Evolutionary conservation across 2,797 vertebrate genomes (phyloP), one percentile per base, ranked within the genome.

Genomic region (Alosa sapidissima): DNA sequence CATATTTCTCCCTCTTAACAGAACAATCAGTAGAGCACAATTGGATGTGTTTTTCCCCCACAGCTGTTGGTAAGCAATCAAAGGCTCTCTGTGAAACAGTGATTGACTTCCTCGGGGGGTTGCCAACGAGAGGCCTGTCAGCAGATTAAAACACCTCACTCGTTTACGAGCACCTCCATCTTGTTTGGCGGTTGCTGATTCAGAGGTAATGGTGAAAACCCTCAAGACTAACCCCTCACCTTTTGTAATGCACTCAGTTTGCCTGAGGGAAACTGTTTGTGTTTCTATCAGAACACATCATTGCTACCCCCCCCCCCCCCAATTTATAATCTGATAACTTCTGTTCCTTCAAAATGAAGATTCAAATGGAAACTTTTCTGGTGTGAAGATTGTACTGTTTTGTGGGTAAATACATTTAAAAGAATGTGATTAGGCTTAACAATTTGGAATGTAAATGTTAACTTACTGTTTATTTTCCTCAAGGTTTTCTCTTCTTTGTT

Each of bases 91-190:
- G 72, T 78, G 68, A 72, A 72, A 72, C 33, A 3, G 68, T 72
- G 36, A 78, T 78, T 78, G 72, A 78, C 72, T 78, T 21, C 41
- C 72, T 47, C 72, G 3, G 72, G 45, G 72, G 41, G 19, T 78
- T 78, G 41, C 72, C 72, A 78, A 14, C 11, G 72, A 7, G 6
- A 16, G 72, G 19, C 19, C 72, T 78, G 72, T 78, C 72, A 78
- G 72, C 41, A 78, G 72, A 78, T 78, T 78, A 78, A 78, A 78
- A 47, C 72, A 78, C 14, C 72, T 78, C 72, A 45, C 14, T 6
- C 13, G 41, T 47, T 78, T 78, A 78, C 2, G 19, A 6, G 41
- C 72, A 78, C 72, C 36, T 78, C 41, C 72, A 78, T 78, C 72
- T 47, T 78, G 16, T 47, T 78, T 78, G 72, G 41, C 41, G 72